Base-by-base conservation (phyloP, 2,888 invertebrate species). In the Drosophila parthenogenetica region DNA sequence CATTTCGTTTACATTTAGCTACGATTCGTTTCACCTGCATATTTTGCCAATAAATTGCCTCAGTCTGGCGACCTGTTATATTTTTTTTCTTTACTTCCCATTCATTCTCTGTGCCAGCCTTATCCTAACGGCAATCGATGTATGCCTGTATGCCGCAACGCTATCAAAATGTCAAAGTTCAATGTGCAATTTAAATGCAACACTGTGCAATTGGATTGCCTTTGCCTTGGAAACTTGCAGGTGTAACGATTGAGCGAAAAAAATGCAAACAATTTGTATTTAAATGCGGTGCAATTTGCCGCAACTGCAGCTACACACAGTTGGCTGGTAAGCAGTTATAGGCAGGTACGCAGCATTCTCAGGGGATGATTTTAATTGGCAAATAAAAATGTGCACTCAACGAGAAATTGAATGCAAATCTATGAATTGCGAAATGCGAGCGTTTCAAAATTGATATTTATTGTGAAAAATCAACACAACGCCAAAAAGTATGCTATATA, bases 121-220 rank as follows among this genome's bases (percentile, higher is more conserved):
- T 57, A 45, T 57, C 22, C 43, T 54, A 54, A 54, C 54, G 42
- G 54, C 43, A 32, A 48, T 42, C 48, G 57, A 55, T 45, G 55
- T 35, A 13, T 45, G 77, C 58, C 65, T 63, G 50, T 43, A n/a
- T 46, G 69, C 61, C 63, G 81, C 74, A 69, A 14, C 62, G 79
- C 70, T 80, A 82, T 82, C 85, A 79, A 79, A 85, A 85, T 87
- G 85, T 82, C 85, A 87, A 77, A 87, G 87, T 85, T 87, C 87
- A 85, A 85, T 82, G 83, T 85, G 87, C 85, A 85, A 85, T 85
- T 85, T 87, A 87, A 85, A 85, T 87, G 85, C 86, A 87, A 77
- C 81, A 81, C 81, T 69, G 69, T 71, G 79, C 79, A 74, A 85
- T 82, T 87, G 81, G 60, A 57, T 61, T 61, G 55, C 19, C 50